Percentiles rank a stretch among this genome's conserved stretches.
phyloP scores from a whole-genome alignment of 2,888 invertebrate species.

The Amiota mariae region DNA sequence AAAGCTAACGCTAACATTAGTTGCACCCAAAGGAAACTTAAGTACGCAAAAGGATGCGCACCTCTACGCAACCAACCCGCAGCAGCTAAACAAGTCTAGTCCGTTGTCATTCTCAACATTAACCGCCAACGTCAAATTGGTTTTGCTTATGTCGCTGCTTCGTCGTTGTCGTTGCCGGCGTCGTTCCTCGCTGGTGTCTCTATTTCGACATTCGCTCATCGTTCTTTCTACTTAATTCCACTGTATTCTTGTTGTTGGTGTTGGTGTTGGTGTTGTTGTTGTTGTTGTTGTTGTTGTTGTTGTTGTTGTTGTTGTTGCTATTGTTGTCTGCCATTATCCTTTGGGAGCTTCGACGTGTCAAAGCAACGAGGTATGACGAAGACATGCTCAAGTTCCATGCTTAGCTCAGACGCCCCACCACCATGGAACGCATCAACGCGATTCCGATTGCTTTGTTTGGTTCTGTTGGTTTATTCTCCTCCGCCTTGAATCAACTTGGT shows the following conservation, averaged over 20 bases:
- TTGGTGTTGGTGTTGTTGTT: too few species aligned
- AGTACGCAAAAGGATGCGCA: constrained; percentile 49
- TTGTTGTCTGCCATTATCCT: constrained; percentile 67
- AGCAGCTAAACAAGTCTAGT: background rate
- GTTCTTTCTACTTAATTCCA: background rate
- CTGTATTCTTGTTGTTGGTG: constrained; percentile 41
- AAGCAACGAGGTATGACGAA: constrained; percentile 63
- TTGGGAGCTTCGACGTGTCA: constrained; percentile 68
- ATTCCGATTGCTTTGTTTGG: constrained; percentile 23
- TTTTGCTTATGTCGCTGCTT: constrained; percentile 48
- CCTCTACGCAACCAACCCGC: constrained; percentile 4
- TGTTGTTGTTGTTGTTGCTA: constrained; percentile 48
- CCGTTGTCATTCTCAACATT: background rate
- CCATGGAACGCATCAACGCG: constrained; percentile 12
- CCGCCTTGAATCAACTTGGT: too few species aligned
- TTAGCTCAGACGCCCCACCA: background rate
- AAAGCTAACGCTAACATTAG: constrained; percentile 25
- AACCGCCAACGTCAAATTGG: constrained; percentile 59
- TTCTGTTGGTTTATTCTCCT: background rate
- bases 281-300: too few species aligned
- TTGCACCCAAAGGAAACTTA: constrained; percentile 58
- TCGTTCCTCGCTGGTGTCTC: background rate
- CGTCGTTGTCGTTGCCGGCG: background rate
- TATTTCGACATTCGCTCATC: background rate
- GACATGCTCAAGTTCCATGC: constrained; percentile 30